Conservation (phyloP, 2,888 invertebrate genomes). For the Idaea biselata region DNA sequence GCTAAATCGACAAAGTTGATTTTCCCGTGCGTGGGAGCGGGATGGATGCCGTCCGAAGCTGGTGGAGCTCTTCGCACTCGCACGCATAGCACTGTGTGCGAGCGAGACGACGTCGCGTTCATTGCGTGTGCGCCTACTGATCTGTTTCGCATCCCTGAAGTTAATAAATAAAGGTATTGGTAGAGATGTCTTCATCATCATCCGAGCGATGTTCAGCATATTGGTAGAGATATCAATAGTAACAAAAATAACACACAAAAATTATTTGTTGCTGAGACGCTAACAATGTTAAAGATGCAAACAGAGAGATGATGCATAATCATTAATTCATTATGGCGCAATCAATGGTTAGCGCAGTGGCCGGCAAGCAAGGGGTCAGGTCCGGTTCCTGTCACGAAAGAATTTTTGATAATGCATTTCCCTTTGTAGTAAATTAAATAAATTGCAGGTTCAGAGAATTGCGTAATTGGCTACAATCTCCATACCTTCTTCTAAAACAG, state of each 20-base stretch:
- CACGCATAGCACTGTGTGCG: constrained; percentile 95
- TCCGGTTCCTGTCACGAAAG: too few species aligned
- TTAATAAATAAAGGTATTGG: not conserved
- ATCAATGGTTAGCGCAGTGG: too few species aligned
- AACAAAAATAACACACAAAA: too few species aligned
- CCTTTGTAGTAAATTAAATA: too few species aligned
- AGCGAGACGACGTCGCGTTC: constrained; percentile 96
- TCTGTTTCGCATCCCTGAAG: constrained; percentile 91
- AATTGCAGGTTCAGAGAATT: too few species aligned
- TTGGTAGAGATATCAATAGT: not conserved
- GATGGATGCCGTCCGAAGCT: constrained; percentile 87
- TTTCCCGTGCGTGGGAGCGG: constrained; percentile 95
- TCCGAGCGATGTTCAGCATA: not conserved
- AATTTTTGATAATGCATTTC: too few species aligned
- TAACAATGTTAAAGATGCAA: too few species aligned
- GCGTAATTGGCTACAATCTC: too few species aligned
- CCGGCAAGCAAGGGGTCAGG: too few species aligned
- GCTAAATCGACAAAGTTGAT: constrained; percentile 97
- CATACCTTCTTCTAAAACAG: constrained; percentile 97
- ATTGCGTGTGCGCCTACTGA: constrained; percentile 94
- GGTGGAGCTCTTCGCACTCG: constrained; percentile 93
- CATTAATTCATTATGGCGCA: too few species aligned
- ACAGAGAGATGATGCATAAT: too few species aligned
- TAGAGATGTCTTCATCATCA: not conserved
- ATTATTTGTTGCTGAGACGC: too few species aligned